Base-by-base conservation (phyloP, 2,797 vertebrate genomes). In the Delichon dasypus region DNA sequence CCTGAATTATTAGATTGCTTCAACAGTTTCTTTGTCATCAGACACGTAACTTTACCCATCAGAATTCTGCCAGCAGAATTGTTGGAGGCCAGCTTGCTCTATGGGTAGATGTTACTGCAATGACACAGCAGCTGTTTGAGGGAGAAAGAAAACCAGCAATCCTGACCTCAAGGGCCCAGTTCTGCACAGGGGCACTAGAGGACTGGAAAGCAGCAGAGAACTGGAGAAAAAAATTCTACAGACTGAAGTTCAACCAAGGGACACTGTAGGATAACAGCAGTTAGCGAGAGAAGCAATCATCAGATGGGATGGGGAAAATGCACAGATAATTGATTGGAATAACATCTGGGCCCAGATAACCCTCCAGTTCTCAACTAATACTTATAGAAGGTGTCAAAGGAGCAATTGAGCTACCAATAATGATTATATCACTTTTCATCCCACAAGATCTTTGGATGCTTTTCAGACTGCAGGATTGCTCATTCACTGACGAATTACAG, bases 321-420 rank as follows among this genome's bases (percentile, higher is more conserved):
- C 44, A 81, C 65, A 89, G 76, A 93, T 78, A 93, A 93, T 82
- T 92, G 88, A 89, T 50, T 61, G 66, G 65, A 93, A 62, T 51
- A 89, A 91, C 55, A 62, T 78, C 84, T 88, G 78, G 78, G 76
- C 62, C 58, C 51, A 91, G 70, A 91, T 81, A 92, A 95, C 66
- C 58, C 48, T 93, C 76, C 66, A 81, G 27, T 86, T 88, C 82
- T 84, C 91, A 75, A 57, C 82, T 88, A 81, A 78, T 78, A 85
- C 79, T 91, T 92, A 88, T 29, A 95, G 90, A 38, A 74, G 27
- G 72, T 83, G 78, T 88, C 92, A 93, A 77, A 96, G 61, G 79
- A 93, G 73, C 66, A 93, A 84, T 94, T 94, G 72, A 95, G 32
- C 54, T 58, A 84, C 90, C 47, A 83, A 62, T 88, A 91, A 96